phyloP scores from a whole-genome alignment of 2,113 vertebrate genomes.

The Lampris incognitus region DNA sequence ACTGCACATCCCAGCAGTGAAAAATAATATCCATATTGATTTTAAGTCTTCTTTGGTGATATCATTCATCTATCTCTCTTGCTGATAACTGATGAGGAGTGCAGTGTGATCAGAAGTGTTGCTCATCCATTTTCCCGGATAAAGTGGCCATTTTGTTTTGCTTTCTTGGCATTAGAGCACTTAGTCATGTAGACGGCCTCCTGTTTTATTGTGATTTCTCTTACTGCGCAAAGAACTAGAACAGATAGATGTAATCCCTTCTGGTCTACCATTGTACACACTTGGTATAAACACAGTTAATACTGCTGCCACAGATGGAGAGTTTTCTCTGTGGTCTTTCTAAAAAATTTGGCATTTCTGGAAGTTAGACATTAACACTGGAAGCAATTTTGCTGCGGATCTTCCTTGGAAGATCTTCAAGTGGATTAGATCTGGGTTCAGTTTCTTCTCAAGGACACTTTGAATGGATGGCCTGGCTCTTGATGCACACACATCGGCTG shows the following conservation, averaged over 20 bases:
- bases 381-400: too few relatives aligned
- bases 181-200: constrained; percentile 3
- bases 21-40: constrained; percentile 62
- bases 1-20: constrained; percentile 27
- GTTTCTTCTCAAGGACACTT: too few relatives aligned
- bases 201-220: background rate
- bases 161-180: constrained; percentile 1
- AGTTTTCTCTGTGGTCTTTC: background rate
- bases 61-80: constrained; percentile 57
- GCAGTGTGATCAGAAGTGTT: constrained; percentile 62
- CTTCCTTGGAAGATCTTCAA: too few relatives aligned
- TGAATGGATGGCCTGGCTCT: too few relatives aligned
- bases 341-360: background rate
- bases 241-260: too few relatives aligned
- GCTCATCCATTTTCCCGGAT: constrained; percentile 58
- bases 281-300: background rate
- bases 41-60: constrained; percentile 56
- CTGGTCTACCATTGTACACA: too few relatives aligned
- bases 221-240: background rate
- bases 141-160: constrained; percentile 29
- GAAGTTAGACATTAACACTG: too few relatives aligned
- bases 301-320: background rate
- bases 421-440: too few relatives aligned
- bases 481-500: too few relatives aligned
- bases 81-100: constrained; percentile 58